phyloP scores from a whole-genome alignment of 2,797 vertebrate species.

The Acomys russatus region DNA sequence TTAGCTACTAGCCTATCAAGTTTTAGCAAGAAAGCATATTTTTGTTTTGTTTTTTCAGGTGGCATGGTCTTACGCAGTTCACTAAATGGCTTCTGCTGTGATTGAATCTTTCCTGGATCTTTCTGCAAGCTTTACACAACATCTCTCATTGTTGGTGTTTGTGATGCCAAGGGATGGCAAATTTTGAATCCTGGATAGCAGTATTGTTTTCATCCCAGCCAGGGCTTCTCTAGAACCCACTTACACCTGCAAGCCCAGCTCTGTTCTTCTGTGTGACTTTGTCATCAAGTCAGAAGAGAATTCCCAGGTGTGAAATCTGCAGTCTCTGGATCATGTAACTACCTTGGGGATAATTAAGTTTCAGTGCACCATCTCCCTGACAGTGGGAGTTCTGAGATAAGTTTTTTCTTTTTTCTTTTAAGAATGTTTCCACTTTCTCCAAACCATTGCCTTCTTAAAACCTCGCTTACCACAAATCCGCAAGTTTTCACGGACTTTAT shows the following conservation, averaged over 20 bases:
- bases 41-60: background rate
- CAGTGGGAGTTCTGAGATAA: background rate
- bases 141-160: background rate
- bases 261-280: background rate
- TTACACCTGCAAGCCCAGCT: background rate
- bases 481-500: constrained; percentile 1
- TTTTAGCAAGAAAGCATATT: background rate
- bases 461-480: background rate
- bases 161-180: background rate
- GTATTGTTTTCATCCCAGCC: background rate
- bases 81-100: background rate
- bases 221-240: background rate
- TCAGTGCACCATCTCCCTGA: background rate
- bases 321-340: background rate
- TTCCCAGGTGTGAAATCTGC: background rate
- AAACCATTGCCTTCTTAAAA: background rate
- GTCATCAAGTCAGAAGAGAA: background rate
- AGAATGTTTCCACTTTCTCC: background rate
- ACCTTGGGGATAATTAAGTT: background rate
- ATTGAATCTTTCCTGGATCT: background rate
- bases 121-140: background rate
- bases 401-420: constrained; percentile 17
- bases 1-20: background rate
- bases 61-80: background rate
- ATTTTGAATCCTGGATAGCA: background rate